Conservation (phyloP, 2,888 invertebrate species). For the Plusia festucae region DNA sequence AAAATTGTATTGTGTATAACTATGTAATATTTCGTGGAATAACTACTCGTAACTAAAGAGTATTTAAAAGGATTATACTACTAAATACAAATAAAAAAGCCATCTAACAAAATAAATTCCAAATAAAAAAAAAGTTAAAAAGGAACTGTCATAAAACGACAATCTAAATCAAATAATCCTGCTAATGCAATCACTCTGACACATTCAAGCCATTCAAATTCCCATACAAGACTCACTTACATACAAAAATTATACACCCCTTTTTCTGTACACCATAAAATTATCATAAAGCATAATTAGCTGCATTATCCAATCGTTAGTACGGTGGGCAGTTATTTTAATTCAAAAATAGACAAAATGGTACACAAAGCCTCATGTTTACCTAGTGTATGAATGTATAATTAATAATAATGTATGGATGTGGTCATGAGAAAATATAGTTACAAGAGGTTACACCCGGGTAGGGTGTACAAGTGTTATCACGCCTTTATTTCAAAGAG, state of each 20-base stretch:
- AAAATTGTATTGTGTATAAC: background rate
- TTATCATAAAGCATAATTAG: slow-evolving; percentile 87
- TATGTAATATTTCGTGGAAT: background rate
- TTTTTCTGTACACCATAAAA: slow-evolving; percentile 77
- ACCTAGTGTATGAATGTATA: slow-evolving; percentile 87
- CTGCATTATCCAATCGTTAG: slow-evolving; percentile 83
- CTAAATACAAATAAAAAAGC: background rate
- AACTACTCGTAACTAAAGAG: too few relatives aligned
- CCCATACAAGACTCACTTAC: slow-evolving; percentile 71
- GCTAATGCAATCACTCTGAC: slow-evolving; percentile 76
- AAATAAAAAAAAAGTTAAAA: slow-evolving; percentile 37
- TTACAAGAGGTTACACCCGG: slow-evolving; percentile 69
- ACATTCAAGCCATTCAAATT: slow-evolving; percentile 77
- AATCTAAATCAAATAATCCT: slow-evolving; percentile 68
- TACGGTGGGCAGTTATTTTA: slow-evolving; percentile 79
- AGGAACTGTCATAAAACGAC: slow-evolving; percentile 64
- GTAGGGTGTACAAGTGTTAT: slow-evolving; percentile 28
- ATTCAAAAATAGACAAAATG: slow-evolving; percentile 76
- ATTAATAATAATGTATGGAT: slow-evolving; percentile 84
- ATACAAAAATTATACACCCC: slow-evolving; percentile 80
- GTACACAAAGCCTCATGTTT: slow-evolving; percentile 82
- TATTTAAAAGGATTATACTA: background rate
- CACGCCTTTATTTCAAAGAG: slow-evolving; percentile 25
- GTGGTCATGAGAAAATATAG: slow-evolving; percentile 83
- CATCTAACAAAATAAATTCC: slow-evolving; percentile 30